Conservation (phyloP, 2,113 vertebrate species). For the Pseudorasbora parva region DNA sequence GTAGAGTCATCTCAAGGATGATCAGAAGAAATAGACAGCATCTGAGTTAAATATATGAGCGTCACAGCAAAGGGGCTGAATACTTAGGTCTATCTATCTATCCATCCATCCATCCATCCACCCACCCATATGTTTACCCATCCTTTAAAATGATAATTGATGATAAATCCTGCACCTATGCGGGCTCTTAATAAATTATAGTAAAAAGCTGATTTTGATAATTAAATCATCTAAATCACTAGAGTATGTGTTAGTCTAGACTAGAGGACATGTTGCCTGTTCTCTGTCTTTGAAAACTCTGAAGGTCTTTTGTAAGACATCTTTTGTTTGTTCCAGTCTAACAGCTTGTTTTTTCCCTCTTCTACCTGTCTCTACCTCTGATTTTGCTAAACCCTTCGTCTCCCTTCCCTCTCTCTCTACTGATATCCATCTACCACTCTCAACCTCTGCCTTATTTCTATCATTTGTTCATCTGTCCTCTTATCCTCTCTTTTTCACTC, state of each 20-base stretch:
- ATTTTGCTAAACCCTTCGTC: conserved; percentile 37
- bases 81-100: no score
- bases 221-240: background rate
- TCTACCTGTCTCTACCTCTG: background rate
- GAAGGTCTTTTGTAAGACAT: conserved; percentile 27
- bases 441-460: conserved; percentile 42
- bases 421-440: conserved; percentile 36
- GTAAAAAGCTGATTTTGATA: background rate
- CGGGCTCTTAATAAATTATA: background rate
- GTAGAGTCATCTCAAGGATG: no score
- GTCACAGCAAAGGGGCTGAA: no score
- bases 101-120: background rate
- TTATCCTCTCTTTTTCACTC: conserved; percentile 22
- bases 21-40: no score
- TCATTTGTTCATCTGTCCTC: conserved; percentile 35
- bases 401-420: background rate
- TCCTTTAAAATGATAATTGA: background rate
- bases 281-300: background rate
- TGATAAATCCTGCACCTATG: background rate
- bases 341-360: conserved; percentile 20
- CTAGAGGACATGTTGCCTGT: background rate
- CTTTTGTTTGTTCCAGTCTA: conserved; percentile 17
- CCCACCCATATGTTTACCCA: background rate
- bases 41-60: no score
- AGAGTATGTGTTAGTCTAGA: background rate